These are phyloP conservation scores for Centropyge bicolor DNA, from an alignment of 2,797 vertebrate genomes.

Conservation along the genomic window DNA sequence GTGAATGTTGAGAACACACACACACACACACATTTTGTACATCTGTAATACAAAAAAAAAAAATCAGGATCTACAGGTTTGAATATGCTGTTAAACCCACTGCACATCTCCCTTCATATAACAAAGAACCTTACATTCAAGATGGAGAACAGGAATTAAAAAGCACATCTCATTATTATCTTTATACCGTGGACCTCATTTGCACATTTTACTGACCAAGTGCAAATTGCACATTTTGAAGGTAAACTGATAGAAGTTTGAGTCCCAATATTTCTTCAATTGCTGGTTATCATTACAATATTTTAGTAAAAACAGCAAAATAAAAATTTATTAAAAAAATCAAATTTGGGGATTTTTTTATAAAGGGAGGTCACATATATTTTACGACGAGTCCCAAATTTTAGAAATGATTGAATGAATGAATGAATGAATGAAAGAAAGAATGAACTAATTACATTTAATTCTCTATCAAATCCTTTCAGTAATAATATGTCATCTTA, in stretches of 20 bases:
- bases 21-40: constrained; percentile 32
- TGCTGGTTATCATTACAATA: neutral
- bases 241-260: neutral
- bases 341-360: neutral
- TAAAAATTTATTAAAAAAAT: neutral
- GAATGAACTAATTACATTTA: neutral
- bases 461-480: neutral
- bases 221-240: constrained; percentile 11
- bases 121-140: constrained; percentile 25
- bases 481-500: neutral
- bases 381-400: too few relatives aligned
- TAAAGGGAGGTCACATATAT: neutral
- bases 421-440: too few relatives aligned
- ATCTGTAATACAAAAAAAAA: neutral
- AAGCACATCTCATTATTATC: constrained; percentile 4
- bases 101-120: neutral
- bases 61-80: constrained; percentile 21
- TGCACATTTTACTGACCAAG: constrained; percentile 19
- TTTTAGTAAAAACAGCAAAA: neutral
- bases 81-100: constrained; percentile 12
- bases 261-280: neutral
- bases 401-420: neutral
- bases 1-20: constrained; percentile 37
- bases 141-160: neutral
- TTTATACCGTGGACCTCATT: neutral